Conservation (phyloP, 2,797 vertebrate genomes). For the Psittacula echo region DNA sequence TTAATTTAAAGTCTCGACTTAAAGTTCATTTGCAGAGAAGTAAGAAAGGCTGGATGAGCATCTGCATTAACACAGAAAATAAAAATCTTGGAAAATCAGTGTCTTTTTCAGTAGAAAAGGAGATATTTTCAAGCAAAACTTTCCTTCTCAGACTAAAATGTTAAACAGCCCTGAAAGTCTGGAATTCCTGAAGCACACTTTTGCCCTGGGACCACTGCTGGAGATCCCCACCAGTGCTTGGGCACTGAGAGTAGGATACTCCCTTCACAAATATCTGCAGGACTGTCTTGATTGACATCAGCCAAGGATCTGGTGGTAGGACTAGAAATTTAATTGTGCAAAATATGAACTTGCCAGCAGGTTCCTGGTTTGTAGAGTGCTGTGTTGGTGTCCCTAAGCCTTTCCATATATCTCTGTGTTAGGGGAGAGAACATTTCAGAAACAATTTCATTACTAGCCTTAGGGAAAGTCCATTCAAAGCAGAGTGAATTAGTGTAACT, state of each 20-base stretch:
- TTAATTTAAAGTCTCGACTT: background rate
- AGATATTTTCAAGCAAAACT: background rate
- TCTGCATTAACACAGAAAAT: background rate
- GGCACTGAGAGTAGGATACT: background rate
- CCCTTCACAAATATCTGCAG: background rate
- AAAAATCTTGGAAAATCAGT: background rate
- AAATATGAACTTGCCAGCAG: background rate
- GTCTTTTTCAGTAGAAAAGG: background rate
- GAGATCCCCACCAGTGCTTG: background rate
- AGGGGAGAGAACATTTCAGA: accelerated
- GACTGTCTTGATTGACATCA: background rate
- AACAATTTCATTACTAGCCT: background rate
- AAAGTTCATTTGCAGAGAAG: background rate
- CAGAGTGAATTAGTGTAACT: background rate
- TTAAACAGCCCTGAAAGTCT: background rate
- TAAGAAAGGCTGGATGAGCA: background rate
- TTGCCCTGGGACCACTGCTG: background rate
- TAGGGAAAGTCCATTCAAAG: background rate
- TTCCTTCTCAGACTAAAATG: background rate
- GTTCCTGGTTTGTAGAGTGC: background rate
- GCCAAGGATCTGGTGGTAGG: background rate
- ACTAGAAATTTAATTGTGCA: background rate
- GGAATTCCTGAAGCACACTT: background rate
- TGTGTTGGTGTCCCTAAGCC: background rate
- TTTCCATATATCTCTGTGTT: background rate